Evolutionary conservation across 2,888 invertebrate genomes (phyloP).

Genomic region (Urechis unicinctus): DNA sequence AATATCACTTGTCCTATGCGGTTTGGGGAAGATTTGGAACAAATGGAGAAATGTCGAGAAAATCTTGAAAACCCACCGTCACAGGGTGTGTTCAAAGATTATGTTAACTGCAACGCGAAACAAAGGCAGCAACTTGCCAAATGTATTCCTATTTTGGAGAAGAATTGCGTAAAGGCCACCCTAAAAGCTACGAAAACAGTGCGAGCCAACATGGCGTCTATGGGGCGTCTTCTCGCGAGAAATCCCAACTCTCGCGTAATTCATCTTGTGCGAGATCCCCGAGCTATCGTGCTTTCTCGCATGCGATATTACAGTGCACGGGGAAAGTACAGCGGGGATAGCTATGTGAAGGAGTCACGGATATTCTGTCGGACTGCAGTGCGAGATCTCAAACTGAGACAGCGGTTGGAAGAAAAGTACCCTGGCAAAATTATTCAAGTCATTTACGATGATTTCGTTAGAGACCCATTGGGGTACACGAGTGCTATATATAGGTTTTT

Average conservation of each 20-base stretch:
- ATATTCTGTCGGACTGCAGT: constrained; percentile 1
- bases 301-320: neutral
- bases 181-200: constrained; percentile 4
- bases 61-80: neutral
- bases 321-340: neutral
- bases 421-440: constrained; percentile 6
- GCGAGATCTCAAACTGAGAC: neutral
- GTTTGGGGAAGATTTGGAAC: neutral
- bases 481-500: constrained; percentile 1
- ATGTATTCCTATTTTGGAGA: neutral
- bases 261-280: constrained; percentile 2
- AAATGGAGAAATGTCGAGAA: neutral
- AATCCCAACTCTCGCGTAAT: neutral
- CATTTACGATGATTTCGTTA: constrained; percentile 7
- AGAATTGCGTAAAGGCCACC: neutral
- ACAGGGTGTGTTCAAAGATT: neutral
- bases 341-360: neutral
- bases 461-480: constrained; percentile 1
- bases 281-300: neutral
- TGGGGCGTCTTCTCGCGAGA: neutral
- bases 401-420: neutral
- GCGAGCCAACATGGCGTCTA: neutral
- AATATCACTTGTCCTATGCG: neutral
- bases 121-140: neutral
- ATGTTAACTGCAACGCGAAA: neutral